Evolutionary conservation across 2,797 vertebrate species (phyloP), one percentile per base, ranked within the genome.

Genomic region (Tenualosa thibaudeaui): DNA sequence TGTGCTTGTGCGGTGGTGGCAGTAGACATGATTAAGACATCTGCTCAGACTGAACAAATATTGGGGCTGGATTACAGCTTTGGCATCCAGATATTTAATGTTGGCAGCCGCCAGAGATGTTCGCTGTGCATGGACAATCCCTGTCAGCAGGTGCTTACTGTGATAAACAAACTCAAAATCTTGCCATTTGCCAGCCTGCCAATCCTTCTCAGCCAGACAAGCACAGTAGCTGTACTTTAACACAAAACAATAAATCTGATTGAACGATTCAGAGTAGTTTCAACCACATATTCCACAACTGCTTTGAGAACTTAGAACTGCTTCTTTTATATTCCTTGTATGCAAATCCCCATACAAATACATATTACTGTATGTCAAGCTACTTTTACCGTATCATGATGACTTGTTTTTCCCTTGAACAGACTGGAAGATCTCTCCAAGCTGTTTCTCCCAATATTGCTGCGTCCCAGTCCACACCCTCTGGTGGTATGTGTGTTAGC

Each of bases 401-500:
- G 49, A 43, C 12, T 24, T 81, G 40, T 62, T 86, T 49, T 83
- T 88, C 81, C n/a, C 86, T 54, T 83, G 65, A 54, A 65, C 86
- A 96, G 95, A 83, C 86, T 92, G 83, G 92, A 94, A 58, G 90
- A 94, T 65, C 89, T 93, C 86, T 87, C 88, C 13, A 49, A 91
- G 86, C 91, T 93, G 37, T 94, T 96, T 87, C 71, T 91, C 81
- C 88, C 84, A 10, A 89, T 95, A 83, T 93, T 96, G 31, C 89
- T 85, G 58, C 87, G 88, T 87, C 87, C 91, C 84, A 53, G 90
- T 62, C 89, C 93, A 82, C 83, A 86, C 65, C 82, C 82, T 83
- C 86, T 95, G 83, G 93, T 89, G 15, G 95, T 96, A 89, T 94
- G 95, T 96, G 89, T 94, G 71, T 78, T 78, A 78, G 71, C 71